phyloP scores from a whole-genome alignment of 2,888 invertebrate genomes.

The Tetranychus piercei region DNA sequence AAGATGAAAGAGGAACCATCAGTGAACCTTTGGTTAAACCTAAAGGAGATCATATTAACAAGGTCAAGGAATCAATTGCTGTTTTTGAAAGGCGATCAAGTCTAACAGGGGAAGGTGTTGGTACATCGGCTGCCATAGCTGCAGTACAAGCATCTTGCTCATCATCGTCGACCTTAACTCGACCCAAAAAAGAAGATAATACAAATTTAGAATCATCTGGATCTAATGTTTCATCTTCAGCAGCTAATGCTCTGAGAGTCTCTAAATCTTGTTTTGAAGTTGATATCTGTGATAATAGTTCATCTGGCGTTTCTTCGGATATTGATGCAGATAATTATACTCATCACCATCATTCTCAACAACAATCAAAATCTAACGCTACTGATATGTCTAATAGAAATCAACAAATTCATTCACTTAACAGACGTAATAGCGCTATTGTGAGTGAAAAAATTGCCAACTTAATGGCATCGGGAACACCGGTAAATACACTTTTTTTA shows the following conservation, averaged over 20 bases:
- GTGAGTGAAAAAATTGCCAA: conserved; percentile 21
- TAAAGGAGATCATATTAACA: conserved; percentile 12
- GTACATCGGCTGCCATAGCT: background rate
- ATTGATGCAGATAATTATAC: conserved; percentile 14
- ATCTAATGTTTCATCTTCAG: conserved; percentile 2
- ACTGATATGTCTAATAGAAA: background rate
- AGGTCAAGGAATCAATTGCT: conserved; percentile 20
- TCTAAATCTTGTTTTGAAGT: conserved; percentile 22
- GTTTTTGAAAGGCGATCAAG: conserved; percentile 20
- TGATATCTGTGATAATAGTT: conserved; percentile 16
- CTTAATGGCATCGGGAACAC: conserved; percentile 10
- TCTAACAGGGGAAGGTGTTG: conserved; percentile 3
- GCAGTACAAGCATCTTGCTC: background rate
- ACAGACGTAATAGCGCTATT: conserved; percentile 26
- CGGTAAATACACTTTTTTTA: conserved; percentile 1
- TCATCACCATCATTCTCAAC: background rate
- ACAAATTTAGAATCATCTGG: conserved; percentile 3
- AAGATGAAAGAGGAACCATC: background rate
- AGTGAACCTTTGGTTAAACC: background rate
- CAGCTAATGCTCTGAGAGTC: conserved; percentile 16
- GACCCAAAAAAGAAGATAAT: background rate
- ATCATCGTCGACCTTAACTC: background rate
- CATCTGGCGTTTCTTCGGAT: conserved; percentile 13
- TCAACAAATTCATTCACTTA: conserved; percentile 23
- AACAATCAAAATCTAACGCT: background rate